phyloP scores from a whole-genome alignment of 2,888 invertebrate genomes.

The Rhorus exstirpatorius region DNA sequence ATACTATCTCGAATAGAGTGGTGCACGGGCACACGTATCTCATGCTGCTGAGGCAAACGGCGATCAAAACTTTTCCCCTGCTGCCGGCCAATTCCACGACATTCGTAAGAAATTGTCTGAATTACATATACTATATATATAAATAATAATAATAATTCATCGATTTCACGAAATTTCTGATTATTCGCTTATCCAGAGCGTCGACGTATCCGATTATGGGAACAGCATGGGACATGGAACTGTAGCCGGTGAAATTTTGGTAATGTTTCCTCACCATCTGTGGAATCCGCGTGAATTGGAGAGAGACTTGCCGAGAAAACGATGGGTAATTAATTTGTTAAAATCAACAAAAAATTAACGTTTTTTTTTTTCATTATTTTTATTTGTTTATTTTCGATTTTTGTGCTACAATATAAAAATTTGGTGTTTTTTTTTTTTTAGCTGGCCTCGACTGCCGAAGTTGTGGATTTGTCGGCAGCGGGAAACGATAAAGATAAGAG shows the following conservation, averaged over 20 bases:
- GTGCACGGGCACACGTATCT: constrained; percentile 82
- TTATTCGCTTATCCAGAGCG: constrained; percentile 73
- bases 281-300: constrained; percentile 81
- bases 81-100: constrained; percentile 85
- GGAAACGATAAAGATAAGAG: constrained; percentile 38
- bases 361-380: background rate
- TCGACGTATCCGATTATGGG: constrained; percentile 87
- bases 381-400: constrained; percentile 29
- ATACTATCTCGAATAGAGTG: constrained; percentile 74
- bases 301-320: constrained; percentile 77
- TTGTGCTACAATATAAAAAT: constrained; percentile 24
- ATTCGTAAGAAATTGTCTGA: constrained; percentile 79
- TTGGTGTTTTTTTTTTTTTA: constrained; percentile 58
- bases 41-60: constrained; percentile 83
- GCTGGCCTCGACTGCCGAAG: constrained; percentile 77
- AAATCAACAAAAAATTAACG: constrained; percentile 1
- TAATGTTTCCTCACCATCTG: constrained; percentile 86
- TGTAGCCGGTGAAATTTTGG: constrained; percentile 87
- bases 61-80: constrained; percentile 81
- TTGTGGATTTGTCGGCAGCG: constrained; percentile 77
- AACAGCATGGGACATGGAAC: constrained; percentile 87
- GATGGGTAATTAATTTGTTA: constrained; percentile 76
- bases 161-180: background rate
- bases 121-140: background rate
- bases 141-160: background rate